A percentile compares a stretch with the other conserved stretches of the same genome.
phyloP scores from a whole-genome alignment of 2,888 invertebrate genomes.

The Pyralis farinalis region DNA sequence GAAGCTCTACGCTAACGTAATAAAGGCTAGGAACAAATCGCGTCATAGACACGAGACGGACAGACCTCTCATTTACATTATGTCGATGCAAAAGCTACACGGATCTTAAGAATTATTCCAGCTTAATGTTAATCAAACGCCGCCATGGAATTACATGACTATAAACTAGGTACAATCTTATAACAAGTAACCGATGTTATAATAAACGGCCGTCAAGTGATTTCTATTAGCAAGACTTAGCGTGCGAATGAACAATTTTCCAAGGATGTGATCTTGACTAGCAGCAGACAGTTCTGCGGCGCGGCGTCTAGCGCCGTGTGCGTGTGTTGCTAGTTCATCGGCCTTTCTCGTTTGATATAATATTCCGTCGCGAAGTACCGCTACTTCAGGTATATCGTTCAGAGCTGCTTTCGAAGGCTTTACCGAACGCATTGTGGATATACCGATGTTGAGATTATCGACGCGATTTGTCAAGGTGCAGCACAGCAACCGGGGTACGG shows the following conservation, averaged over 20 bases:
- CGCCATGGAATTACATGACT: slow-evolving; percentile 43
- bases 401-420: slow-evolving; percentile 23
- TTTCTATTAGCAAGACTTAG: slow-evolving; percentile 31
- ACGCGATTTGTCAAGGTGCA: slow-evolving; percentile 50
- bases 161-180: slow-evolving; percentile 16
- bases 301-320: slow-evolving; percentile 23
- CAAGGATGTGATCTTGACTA: slow-evolving; percentile 47
- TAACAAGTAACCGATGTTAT: slow-evolving; percentile 27
- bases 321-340: slow-evolving; percentile 32
- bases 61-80: slow-evolving; percentile 47
- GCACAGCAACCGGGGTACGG: slow-evolving; percentile 23
- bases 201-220: slow-evolving; percentile 27
- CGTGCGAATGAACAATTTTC: slow-evolving; percentile 51
- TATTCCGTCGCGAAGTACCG: slow-evolving; percentile 23
- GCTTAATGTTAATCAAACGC: slow-evolving; percentile 45
- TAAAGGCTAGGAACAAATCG: slow-evolving; percentile 38
- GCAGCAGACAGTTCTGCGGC: slow-evolving; percentile 30
- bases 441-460: slow-evolving; percentile 36
- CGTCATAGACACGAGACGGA: slow-evolving; percentile 26
- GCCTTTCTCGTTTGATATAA: slow-evolving; percentile 21
- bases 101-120: slow-evolving; percentile 35
- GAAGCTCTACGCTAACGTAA: slow-evolving; percentile 35
- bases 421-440: slow-evolving; percentile 24
- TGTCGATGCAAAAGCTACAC: slow-evolving; percentile 46
- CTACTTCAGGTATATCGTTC: slow-evolving; percentile 28